Conservation (phyloP, 2,797 vertebrate species). For the Acanthurus leucopareius region DNA sequence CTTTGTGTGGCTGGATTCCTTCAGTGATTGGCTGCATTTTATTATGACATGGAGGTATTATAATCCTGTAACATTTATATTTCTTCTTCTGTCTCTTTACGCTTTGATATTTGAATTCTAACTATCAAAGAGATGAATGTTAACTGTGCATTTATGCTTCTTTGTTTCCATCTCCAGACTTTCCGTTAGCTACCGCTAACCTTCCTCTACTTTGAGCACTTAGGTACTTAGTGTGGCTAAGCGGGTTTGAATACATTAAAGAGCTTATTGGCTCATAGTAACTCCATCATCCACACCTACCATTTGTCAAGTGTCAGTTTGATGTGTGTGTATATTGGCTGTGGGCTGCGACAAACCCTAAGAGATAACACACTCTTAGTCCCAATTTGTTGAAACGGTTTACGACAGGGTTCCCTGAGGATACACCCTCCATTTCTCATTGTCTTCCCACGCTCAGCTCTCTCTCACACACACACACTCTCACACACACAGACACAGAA, state of each 20-base stretch:
- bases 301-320: constrained; percentile 61
- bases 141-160: constrained; percentile 31
- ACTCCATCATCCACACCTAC: constrained; percentile 69
- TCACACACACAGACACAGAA: constrained; percentile 2
- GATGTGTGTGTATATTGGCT: constrained; percentile 41
- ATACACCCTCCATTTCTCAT: constrained; percentile 75
- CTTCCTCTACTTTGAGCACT: constrained; percentile 56
- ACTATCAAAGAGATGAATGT: constrained; percentile 8
- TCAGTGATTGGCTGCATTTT: constrained; percentile 23
- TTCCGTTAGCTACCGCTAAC: constrained; percentile 19
- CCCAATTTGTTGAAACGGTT: constrained; percentile 67
- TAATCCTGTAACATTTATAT: not conserved
- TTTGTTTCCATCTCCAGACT: constrained; percentile 57
- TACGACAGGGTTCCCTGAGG: constrained; percentile 62
- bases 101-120: not conserved
- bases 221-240: constrained; percentile 54
- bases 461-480: constrained; percentile 4
- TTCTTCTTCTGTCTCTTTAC: constrained; percentile 8
- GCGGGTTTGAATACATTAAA: constrained; percentile 60
- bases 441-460: constrained; percentile 73
- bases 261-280: constrained; percentile 61
- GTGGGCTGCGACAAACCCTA: constrained; percentile 46
- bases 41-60: not conserved
- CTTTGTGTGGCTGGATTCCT: constrained; percentile 46
- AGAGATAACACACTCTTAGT: constrained; percentile 47